Evolutionary conservation across 2,797 vertebrate species (phyloP), one percentile per base, ranked within the genome.

Genomic region (Steatocranus sp.): DNA sequence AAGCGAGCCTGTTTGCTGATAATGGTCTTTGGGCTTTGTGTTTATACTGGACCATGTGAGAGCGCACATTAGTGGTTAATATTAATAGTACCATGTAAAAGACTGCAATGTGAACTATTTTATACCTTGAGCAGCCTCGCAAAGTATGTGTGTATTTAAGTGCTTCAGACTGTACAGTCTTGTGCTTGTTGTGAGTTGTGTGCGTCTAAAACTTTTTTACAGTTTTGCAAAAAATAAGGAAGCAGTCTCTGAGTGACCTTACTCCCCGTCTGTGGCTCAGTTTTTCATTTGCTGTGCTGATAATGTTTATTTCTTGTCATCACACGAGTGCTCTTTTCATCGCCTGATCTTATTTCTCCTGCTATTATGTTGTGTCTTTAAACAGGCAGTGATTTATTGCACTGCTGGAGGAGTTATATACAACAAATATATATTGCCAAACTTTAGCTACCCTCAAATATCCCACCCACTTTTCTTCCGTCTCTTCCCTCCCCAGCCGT

Each of bases 41-140:
- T 92, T 93, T 89, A 73, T 86, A 87, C 51, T 93, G 89, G 91
- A 88, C 38, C 34, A 58, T 32, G 25, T 76, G 23, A 84, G 30
- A 79, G 80, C 18, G 32, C 4, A 68, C 63, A 83, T 91, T 90
- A 91, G 87, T 61, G 86, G 80, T 89, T 83, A 87, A 83, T 91
- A 83, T 78, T 83, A 90, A 90, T 23, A 18, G 56, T 15, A 61
- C 34, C 63, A 75, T 4, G 75, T 83, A 70, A 80, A 85, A 83
- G 78, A 48, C 76, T 83, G 78, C 76, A 68, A 76, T 76, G 70
- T 80, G 82, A 76, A 81, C 76, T 82, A 76, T 34, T 80, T 74
- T n/a, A 73, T 63, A 83, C 85, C 77, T 82, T 61, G 20, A 87
- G 51, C 76, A 70, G 46, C 38, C 46, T 68, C 27, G 4, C 50